These are phyloP conservation scores for Nomada goodeniana DNA, from an alignment of 2,888 invertebrate genomes.

Conservation along the genomic window DNA sequence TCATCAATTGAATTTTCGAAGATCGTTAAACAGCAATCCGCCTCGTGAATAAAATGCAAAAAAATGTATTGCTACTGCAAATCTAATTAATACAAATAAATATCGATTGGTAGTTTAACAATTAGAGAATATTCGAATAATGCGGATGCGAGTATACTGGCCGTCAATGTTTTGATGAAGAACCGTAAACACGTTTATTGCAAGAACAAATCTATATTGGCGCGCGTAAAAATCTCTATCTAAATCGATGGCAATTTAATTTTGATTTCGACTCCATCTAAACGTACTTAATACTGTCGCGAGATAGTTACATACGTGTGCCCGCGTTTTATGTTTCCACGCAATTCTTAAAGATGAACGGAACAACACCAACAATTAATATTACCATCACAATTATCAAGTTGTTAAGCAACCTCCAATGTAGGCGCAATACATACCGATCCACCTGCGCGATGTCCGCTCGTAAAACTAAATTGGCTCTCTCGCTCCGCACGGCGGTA, in stretches of 20 bases:
- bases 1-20: not conserved
- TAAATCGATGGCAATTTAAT: constrained; percentile 52
- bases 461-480: constrained; percentile 8
- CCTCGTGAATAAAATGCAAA: too few relatives aligned
- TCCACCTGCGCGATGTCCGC: not conserved
- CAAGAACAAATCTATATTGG: not conserved
- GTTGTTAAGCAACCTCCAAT: not conserved
- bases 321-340: not conserved
- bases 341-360: not conserved
- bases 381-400: constrained; percentile 34
- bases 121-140: not conserved
- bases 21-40: not conserved
- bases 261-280: constrained; percentile 55
- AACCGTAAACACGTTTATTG: not conserved
- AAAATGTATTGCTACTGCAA: too few relatives aligned
- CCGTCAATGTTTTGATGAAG: constrained; percentile 14
- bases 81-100: too few relatives aligned
- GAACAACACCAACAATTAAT: not conserved
- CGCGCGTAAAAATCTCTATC: constrained; percentile 19
- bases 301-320: not conserved
- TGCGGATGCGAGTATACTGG: constrained; percentile 30
- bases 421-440: constrained; percentile 2
- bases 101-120: not conserved
- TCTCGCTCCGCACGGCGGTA: constrained; percentile 74
- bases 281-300: constrained; percentile 26